Base-by-base conservation (phyloP, 2,888 invertebrate genomes). In the Lasioglossum vierecki region DNA sequence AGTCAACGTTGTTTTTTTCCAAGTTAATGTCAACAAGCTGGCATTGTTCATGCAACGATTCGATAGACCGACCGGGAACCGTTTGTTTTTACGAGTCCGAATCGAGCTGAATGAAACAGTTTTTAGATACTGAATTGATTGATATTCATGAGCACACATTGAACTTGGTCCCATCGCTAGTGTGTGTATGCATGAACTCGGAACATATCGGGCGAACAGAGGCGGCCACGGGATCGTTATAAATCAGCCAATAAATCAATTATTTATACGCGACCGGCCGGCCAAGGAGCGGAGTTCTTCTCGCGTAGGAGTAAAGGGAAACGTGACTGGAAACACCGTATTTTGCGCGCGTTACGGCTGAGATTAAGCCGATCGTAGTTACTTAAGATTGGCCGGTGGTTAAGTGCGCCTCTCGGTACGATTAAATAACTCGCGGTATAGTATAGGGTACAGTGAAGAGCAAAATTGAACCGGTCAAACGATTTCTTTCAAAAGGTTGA, bases 241-340 rank as follows among this genome's bases (percentile, higher is more conserved):
- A 84, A 89, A 90, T 89, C 86, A 66, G 53, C 63, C 74, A 80
- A 90, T 86, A 88, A 91, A 89, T 90, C 86, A 88, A 90, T 91
- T 89, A 84, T 87, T 90, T 88, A 81, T 87, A 77, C 26, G 71
- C 53, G 74, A n/a, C 44, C 57, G 53, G 78, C 78, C 75, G 78
- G 78, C 13, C 77, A 26, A 35, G 66, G 18, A 66, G 35, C 66
- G 35, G 26, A 39, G 53, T 70, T 49, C 39, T 68, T 68, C 68
- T 39, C 76, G 73, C 63, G 78, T 76, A 80, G 72, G 82, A 68
- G 66, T 35, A 53, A 60, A 82, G 53, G 72, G 71, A 87, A 88
- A 80, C 83, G 85, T 77, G 75, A 82, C 78, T 77, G 30, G 72
- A n/a, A 73, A 82, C 68, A 75, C 41, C 72, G 53, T 74, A 79